phyloP scores from a whole-genome alignment of 2,888 invertebrate genomes.

The Agrochola litura region DNA sequence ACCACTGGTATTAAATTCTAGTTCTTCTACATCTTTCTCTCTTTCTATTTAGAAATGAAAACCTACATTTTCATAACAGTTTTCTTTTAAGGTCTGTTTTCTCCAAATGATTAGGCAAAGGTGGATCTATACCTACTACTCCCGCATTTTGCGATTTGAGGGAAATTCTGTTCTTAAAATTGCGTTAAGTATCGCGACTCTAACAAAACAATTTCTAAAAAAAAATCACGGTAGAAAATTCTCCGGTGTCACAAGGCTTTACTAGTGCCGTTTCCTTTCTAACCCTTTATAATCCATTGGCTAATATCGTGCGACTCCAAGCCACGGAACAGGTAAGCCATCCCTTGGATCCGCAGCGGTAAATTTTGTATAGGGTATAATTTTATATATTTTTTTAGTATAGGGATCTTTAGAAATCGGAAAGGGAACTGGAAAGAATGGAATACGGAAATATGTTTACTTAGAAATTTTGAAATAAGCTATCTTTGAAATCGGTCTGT shows the following conservation, averaged over 20 bases:
- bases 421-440: background rate
- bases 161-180: background rate
- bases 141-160: no score
- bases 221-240: no score
- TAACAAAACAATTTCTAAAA: no score
- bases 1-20: background rate
- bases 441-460: slow-evolving; percentile 1
- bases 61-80: background rate
- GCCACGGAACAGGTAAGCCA: slow-evolving; percentile 10
- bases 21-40: background rate
- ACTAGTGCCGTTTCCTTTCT: background rate
- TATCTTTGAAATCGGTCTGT: background rate
- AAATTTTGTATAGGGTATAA: background rate
- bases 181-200: no score
- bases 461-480: background rate
- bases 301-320: slow-evolving; percentile 12
- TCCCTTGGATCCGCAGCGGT: slow-evolving; percentile 8
- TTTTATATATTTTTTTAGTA: no score
- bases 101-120: no score
- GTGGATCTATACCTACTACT: no score
- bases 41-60: background rate
- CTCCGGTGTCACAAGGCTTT: background rate
- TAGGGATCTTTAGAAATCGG: background rate
- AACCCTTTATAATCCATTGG: slow-evolving; percentile 19
- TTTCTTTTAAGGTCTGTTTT: background rate